A percentile compares a stretch with the other conserved stretches of the same genome.
These are phyloP conservation scores for Ellobium chinense DNA, from an alignment of 2,888 invertebrate genomes.

Conservation along the genomic window DNA sequence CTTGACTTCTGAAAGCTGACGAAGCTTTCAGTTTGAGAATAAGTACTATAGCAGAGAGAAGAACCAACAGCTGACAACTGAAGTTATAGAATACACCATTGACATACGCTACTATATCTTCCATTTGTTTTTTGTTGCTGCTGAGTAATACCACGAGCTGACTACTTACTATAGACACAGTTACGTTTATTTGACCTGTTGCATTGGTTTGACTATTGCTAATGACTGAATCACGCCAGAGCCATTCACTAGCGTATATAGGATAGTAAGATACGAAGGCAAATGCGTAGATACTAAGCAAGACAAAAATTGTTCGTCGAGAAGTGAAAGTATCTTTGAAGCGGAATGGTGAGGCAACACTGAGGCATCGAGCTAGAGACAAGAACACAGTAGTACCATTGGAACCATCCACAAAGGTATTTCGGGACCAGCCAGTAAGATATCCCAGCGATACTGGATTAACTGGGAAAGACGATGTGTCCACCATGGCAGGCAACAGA, in stretches of 20 bases:
- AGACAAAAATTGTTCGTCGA: background rate
- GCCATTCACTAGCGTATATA: background rate
- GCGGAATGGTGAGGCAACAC: background rate
- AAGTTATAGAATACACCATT: background rate
- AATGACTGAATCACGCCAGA: too few species aligned
- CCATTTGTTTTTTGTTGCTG: slow-evolving; percentile 1
- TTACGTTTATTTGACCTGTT: too few species aligned
- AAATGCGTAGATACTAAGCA: background rate
- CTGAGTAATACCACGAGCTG: too few species aligned
- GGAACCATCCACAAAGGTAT: slow-evolving; percentile 4
- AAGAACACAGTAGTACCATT: slow-evolving; percentile 20
- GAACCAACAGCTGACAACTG: background rate
- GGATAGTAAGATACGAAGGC: background rate
- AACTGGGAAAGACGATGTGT: background rate
- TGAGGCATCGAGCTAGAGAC: background rate
- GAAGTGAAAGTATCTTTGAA: slow-evolving; percentile 21
- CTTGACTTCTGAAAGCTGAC: background rate
- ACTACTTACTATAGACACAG: too few species aligned
- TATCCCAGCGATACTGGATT: background rate
- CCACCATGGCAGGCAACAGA: background rate
- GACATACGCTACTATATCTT: background rate
- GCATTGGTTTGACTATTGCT: too few species aligned
- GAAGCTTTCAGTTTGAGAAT: background rate
- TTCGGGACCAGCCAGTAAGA: background rate
- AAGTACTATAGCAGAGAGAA: background rate